Conservation (phyloP, 2,888 invertebrate species). For the Nemurella pictetii region DNA sequence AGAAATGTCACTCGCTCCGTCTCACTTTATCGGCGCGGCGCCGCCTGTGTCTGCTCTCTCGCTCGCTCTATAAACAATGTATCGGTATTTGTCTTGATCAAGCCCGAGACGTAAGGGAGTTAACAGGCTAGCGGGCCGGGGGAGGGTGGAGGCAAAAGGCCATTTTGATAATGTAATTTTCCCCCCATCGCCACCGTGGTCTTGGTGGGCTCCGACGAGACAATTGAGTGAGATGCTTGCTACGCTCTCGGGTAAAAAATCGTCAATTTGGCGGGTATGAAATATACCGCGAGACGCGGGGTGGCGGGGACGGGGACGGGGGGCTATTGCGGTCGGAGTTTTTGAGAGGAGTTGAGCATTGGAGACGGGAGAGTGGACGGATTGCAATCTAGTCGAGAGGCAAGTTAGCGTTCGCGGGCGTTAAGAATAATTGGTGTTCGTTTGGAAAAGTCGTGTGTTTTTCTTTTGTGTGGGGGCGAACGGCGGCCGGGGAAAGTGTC, state of each 20-base stretch:
- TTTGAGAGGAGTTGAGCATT: no score
- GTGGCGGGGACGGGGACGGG: no score
- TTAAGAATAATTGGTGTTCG: not conserved
- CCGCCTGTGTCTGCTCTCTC: constrained; percentile 38
- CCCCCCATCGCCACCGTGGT: constrained; percentile 40
- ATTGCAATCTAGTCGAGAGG: not conserved
- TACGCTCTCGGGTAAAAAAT: not conserved
- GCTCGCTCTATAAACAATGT: constrained; percentile 51
- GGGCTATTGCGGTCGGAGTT: no score
- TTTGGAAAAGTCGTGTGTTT: not conserved
- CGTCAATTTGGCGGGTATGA: constrained; percentile 22
- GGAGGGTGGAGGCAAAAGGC: constrained; percentile 7
- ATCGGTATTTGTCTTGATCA: constrained; percentile 53
- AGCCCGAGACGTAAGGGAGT: constrained; percentile 39
- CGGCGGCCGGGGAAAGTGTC: not conserved
- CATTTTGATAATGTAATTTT: constrained; percentile 44
- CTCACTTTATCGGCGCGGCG: constrained; percentile 48
- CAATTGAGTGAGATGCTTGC: not conserved
- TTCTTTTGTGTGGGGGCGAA: not conserved
- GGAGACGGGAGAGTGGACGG: not conserved
- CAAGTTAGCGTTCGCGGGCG: not conserved
- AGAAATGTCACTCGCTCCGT: constrained; percentile 49
- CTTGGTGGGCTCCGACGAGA: not conserved
- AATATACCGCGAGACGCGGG: not conserved
- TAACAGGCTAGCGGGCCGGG: constrained; percentile 29